These are phyloP conservation scores for Euclidia mi DNA, from an alignment of 2,888 invertebrate genomes.

Conservation along the genomic window DNA sequence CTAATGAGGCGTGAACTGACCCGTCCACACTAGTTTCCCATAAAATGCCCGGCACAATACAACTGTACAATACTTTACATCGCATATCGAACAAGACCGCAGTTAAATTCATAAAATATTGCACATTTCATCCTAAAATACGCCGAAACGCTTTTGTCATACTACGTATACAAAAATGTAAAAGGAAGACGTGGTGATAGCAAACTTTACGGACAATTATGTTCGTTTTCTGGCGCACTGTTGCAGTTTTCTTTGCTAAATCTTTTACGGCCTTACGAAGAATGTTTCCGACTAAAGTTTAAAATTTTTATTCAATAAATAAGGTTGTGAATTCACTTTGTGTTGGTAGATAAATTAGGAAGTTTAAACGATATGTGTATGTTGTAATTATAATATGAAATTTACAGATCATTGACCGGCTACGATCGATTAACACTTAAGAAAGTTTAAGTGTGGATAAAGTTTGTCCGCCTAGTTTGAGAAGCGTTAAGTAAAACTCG, in stretches of 20 bases:
- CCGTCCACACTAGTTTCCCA: slow-evolving; percentile 65
- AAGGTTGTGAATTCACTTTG: slow-evolving; percentile 3
- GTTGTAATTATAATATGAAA: slow-evolving; percentile 34
- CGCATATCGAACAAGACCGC: slow-evolving; percentile 33
- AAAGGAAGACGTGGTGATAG: slow-evolving; percentile 50
- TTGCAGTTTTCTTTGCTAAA: slow-evolving; percentile 41
- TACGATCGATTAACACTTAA: slow-evolving; percentile 82
- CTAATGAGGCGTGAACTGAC: slow-evolving; percentile 75
- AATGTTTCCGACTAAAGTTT: slow-evolving; percentile 28
- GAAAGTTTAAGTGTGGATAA: slow-evolving; percentile 75
- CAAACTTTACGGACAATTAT: slow-evolving; percentile 53
- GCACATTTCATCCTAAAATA: slow-evolving; percentile 42
- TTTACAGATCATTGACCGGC: slow-evolving; percentile 76
- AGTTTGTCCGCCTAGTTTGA: slow-evolving; percentile 76
- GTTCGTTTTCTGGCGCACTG: slow-evolving; percentile 40
- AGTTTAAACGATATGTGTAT: not conserved
- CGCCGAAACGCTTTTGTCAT: slow-evolving; percentile 47
- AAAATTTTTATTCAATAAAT: slow-evolving; percentile 32
- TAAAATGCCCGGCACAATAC: slow-evolving; percentile 63
- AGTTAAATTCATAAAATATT: slow-evolving; percentile 52
- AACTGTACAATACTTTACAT: slow-evolving; percentile 19
- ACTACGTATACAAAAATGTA: slow-evolving; percentile 39
- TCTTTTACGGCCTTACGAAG: slow-evolving; percentile 33
- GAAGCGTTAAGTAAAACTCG: slow-evolving; percentile 80
- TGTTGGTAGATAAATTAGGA: not conserved